phyloP scores from a whole-genome alignment of 2,113 vertebrate genomes.

The Thymallus thymallus region DNA sequence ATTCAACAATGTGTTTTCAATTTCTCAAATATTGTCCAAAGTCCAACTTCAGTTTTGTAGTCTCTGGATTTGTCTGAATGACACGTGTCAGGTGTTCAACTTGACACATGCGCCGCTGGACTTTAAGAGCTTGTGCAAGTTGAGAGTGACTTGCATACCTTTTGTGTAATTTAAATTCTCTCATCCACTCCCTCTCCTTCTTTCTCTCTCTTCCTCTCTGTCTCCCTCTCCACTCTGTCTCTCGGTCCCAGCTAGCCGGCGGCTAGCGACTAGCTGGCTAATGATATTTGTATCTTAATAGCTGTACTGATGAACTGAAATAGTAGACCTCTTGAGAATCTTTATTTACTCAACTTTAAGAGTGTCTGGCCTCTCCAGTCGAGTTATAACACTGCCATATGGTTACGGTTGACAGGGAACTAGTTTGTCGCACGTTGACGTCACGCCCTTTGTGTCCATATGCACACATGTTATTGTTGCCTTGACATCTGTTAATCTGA shows the following conservation, averaged over 20 bases:
- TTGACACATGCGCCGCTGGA: neutral
- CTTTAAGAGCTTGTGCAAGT: constrained; percentile 13
- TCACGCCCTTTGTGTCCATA: constrained; percentile 8
- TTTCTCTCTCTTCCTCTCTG: neutral
- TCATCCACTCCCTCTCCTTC: neutral
- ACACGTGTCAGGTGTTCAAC: too few species aligned
- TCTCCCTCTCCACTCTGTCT: neutral
- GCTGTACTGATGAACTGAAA: constrained; percentile 74
- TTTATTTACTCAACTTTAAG: constrained; percentile 20
- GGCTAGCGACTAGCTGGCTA: constrained; percentile 23
- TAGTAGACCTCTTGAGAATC: constrained; percentile 62
- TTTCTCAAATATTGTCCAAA: neutral
- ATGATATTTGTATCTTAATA: constrained; percentile 70
- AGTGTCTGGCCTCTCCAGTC: too few species aligned
- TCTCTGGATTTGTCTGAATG: neutral
- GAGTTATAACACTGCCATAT: constrained; percentile 39
- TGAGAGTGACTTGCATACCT: neutral
- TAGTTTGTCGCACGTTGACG: constrained; percentile 16
- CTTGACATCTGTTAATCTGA: neutral
- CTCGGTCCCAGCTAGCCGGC: constrained; percentile 20
- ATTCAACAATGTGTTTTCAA: neutral
- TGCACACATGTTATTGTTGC: neutral
- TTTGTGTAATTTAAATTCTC: neutral
- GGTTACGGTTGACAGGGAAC: constrained; percentile 34
- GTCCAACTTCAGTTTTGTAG: too few species aligned